Conservation (phyloP, 2,113 vertebrate genomes). For the Odontesthes bonariensis region DNA sequence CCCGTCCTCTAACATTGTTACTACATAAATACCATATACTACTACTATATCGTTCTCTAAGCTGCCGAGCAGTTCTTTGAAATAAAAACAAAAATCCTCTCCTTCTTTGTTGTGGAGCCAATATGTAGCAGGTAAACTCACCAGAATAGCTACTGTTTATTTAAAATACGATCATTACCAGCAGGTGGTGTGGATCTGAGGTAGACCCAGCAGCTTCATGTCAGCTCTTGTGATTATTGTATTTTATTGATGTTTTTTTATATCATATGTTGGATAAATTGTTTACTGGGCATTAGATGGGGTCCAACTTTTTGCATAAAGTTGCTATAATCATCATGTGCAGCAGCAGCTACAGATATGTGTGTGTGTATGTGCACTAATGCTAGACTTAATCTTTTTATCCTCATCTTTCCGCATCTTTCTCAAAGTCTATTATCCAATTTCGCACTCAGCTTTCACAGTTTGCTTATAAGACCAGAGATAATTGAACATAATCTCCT, state of each 20-base stretch:
- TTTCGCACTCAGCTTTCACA: background rate
- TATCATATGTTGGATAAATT: slow-evolving; percentile 24
- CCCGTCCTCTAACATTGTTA: slow-evolving; percentile 7
- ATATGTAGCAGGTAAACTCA: slow-evolving; percentile 66
- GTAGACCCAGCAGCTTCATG: slow-evolving; percentile 55
- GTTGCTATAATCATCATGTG: background rate
- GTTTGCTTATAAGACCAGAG: slow-evolving; percentile 11
- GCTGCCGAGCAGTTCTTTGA: background rate
- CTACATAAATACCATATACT: slow-evolving; percentile 5
- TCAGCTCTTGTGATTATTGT: slow-evolving; percentile 44
- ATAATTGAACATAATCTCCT: background rate
- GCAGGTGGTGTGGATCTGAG: slow-evolving; percentile 8
- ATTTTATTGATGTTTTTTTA: slow-evolving; percentile 23
- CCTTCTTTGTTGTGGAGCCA: background rate
- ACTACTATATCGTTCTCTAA: background rate
- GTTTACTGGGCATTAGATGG: slow-evolving; percentile 15
- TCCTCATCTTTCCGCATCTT: background rate
- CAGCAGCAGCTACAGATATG: slow-evolving; percentile 13
- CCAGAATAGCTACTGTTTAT: background rate
- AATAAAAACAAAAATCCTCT: background rate
- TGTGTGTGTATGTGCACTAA: background rate
- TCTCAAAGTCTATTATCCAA: background rate
- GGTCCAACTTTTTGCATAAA: slow-evolving; percentile 6
- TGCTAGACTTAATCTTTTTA: slow-evolving; percentile 1
- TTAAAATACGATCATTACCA: slow-evolving; percentile 5